These are phyloP conservation scores for Cranoglanis bouderius DNA, from an alignment of 2,113 vertebrate genomes.

Conservation along the genomic window DNA sequence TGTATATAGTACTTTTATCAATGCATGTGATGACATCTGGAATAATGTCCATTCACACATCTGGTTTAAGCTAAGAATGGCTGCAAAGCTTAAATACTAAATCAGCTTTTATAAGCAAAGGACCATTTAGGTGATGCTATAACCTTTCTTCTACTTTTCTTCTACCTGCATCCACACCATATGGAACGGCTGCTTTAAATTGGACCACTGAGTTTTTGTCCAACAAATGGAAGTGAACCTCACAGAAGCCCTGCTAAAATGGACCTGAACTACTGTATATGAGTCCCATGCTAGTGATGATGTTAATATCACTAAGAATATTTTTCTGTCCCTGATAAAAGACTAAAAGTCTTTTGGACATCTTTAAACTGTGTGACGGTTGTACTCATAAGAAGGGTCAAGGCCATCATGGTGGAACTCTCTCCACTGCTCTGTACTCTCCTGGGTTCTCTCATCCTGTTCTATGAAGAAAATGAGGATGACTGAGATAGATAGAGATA, in stretches of 20 bases:
- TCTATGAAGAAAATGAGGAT: constrained; percentile 64
- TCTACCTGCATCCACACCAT: background rate
- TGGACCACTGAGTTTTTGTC: background rate
- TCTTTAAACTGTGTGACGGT: constrained; percentile 73
- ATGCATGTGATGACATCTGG: background rate
- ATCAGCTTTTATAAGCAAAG: background rate
- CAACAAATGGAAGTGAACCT: background rate
- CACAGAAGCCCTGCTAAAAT: background rate
- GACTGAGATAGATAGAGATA: background rate
- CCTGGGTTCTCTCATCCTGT: constrained; percentile 77
- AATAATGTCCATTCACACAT: background rate
- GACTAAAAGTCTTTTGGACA: background rate
- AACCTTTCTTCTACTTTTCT: background rate
- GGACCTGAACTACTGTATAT: background rate
- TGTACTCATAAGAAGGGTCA: constrained; percentile 77
- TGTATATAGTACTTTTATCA: background rate
- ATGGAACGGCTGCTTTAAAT: background rate
- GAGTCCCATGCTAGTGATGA: background rate
- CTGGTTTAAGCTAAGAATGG: background rate
- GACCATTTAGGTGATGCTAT: background rate
- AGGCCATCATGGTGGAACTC: constrained; percentile 83
- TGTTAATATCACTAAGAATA: background rate
- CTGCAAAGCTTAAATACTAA: background rate
- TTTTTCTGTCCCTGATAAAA: background rate
- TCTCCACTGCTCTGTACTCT: constrained; percentile 80